Evolutionary conservation across 2,797 vertebrate genomes (phyloP), one percentile per base, ranked within the genome.

Genomic region (Salmo trutta): DNA sequence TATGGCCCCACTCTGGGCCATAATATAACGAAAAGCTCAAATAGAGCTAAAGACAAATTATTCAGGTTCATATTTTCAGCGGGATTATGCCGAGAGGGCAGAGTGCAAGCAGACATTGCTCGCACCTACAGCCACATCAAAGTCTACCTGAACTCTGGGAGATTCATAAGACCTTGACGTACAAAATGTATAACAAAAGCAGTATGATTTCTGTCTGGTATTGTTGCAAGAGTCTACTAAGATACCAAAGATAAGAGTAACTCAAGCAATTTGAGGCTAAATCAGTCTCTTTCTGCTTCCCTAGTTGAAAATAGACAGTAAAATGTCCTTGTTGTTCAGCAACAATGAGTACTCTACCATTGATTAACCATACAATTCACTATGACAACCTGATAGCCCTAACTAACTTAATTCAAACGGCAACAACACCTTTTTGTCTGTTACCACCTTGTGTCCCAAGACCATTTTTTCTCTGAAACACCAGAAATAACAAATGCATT

Each of bases 1-100:
- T 81, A 86, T 82, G 64, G 3, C n/a, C 47, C 36, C 31, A 51
- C 69, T 71, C 41, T 12, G 24, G 51, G 14, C 52, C n/a, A 8
- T 10, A 24, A 24, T 12, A 17, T 5, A 64, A 10, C 59, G 27
- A 24, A 27, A 27, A 24, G 59, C 59, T 67, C 36, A 47, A n/a
- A 41, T 66, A 24, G 73, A 79, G 82, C 79, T 47, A 76, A 82
- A 81, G 83, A 76, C 74, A 84, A 85, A 89, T 88, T 83, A 88
- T 86, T 74, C 54, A 5, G 71, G 78, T 65, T 53, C 65, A 5
- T 5, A 70, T 75, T 83, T 82, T 75, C 76, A 62, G n/a, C 36
- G 81, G 79, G 80, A 83, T 83, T 84, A 6, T 86, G 82, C 59
- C 67, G 80, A 77, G 79, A 80, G 80, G 83, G 81, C 69, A 70